Evolutionary conservation across 2,113 vertebrate species (phyloP).

Genomic region (Pteruthius melanotis): DNA sequence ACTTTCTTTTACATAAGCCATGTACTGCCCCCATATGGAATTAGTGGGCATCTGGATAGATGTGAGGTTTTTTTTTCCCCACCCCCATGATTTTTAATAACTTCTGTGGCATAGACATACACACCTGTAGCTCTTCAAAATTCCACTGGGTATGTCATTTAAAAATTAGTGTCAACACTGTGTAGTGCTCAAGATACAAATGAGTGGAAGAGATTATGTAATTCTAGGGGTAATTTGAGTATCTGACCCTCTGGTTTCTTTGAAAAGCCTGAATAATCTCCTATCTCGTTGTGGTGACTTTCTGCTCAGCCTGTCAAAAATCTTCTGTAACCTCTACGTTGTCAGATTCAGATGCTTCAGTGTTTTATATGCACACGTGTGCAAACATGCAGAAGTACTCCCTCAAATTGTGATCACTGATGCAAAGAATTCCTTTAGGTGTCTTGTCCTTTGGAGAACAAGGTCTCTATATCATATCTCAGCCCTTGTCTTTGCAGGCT

Average conservation of each 20-base stretch:
- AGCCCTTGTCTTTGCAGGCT: not conserved
- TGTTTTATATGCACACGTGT: not conserved
- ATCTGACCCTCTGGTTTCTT: not conserved
- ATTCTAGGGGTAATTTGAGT: not conserved
- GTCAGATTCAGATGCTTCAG: not conserved
- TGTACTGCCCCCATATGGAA: not conserved
- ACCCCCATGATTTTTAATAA: rapidly evolving
- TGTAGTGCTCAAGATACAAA: not conserved
- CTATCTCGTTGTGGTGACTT: not conserved
- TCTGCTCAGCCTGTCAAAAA: not conserved
- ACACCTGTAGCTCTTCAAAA: not conserved
- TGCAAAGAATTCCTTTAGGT: not conserved
- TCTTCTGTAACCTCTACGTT: not conserved
- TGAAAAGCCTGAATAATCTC: not conserved
- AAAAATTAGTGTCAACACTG: not conserved
- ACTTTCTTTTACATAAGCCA: not conserved
- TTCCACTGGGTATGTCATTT: rapidly evolving
- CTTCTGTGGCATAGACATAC: not conserved
- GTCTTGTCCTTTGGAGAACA: not conserved
- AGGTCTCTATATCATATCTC: rapidly evolving
- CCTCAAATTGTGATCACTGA: too few relatives aligned
- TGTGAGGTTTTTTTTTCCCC: rapidly evolving
- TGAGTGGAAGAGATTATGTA: not conserved
- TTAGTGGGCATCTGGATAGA: not conserved
- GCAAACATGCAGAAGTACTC: not conserved